Conservation (phyloP, 2,113 vertebrate genomes). For the Ondatra zibethicus region DNA sequence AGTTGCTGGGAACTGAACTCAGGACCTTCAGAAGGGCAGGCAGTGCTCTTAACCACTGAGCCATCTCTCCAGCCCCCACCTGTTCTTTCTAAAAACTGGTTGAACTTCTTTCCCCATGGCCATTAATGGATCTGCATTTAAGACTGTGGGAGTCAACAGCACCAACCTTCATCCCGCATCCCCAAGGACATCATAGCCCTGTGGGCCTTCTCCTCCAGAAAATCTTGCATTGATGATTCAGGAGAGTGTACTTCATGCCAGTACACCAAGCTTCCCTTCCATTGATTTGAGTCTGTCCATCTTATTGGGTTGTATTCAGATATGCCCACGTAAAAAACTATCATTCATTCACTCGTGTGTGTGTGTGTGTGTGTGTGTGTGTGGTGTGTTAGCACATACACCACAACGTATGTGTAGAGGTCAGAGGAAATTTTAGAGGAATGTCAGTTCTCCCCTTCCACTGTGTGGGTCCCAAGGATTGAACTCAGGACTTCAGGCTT, state of each 20-base stretch:
- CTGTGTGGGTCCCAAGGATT: background rate
- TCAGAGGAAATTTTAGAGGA: background rate
- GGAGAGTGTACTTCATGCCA: background rate
- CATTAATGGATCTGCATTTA: background rate
- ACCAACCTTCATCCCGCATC: background rate
- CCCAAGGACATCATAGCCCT: background rate
- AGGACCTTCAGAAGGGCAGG: too few relatives aligned
- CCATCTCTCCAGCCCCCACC: too few relatives aligned
- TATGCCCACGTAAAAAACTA: background rate
- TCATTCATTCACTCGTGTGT: background rate
- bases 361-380: background rate
- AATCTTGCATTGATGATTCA: background rate
- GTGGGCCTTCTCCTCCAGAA: background rate
- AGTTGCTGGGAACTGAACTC: too few relatives aligned
- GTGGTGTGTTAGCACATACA: background rate
- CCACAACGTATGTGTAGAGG: background rate
- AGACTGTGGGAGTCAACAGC: background rate
- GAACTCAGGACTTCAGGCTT: background rate
- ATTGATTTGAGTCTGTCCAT: background rate
- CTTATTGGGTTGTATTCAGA: background rate
- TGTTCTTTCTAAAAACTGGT: background rate
- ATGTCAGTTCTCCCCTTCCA: background rate
- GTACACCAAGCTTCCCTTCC: background rate
- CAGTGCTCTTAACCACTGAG: too few relatives aligned
- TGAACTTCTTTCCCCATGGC: background rate